These are phyloP conservation scores for Rhingia campestris DNA, from an alignment of 2,888 invertebrate genomes.

Conservation along the genomic window DNA sequence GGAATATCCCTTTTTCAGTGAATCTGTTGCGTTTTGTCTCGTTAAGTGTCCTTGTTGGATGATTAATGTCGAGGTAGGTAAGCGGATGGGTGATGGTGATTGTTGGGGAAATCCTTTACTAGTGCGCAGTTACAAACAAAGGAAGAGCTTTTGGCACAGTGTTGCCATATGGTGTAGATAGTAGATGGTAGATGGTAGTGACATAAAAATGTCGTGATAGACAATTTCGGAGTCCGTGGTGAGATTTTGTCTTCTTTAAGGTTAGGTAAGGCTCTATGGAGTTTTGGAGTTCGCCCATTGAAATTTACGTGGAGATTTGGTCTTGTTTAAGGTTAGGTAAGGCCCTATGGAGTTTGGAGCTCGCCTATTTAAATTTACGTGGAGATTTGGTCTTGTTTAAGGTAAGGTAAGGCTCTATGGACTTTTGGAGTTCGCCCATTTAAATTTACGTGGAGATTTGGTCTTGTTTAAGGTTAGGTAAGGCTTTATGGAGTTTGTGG, in stretches of 20 bases:
- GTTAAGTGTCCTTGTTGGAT: conserved; percentile 46
- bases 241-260: neutral
- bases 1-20: neutral
- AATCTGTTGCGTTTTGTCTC: conserved; percentile 34
- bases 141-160: conserved; percentile 37
- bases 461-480: no score
- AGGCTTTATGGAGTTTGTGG: no score
- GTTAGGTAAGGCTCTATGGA: no score
- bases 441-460: no score
- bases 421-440: no score
- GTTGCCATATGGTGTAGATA: conserved; percentile 17
- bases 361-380: no score
- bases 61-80: conserved; percentile 33
- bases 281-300: no score
- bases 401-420: no score
- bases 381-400: no score
- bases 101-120: conserved; percentile 13
- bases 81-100: conserved; percentile 20
- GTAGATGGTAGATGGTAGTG: neutral
- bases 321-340: no score
- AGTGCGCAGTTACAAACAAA: conserved; percentile 70
- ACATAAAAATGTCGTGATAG: conserved; percentile 11
- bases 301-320: no score
- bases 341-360: no score
- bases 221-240: conserved; percentile 5